phyloP scores from a whole-genome alignment of 2,888 invertebrate genomes.

The Lumbricus terrestris region DNA sequence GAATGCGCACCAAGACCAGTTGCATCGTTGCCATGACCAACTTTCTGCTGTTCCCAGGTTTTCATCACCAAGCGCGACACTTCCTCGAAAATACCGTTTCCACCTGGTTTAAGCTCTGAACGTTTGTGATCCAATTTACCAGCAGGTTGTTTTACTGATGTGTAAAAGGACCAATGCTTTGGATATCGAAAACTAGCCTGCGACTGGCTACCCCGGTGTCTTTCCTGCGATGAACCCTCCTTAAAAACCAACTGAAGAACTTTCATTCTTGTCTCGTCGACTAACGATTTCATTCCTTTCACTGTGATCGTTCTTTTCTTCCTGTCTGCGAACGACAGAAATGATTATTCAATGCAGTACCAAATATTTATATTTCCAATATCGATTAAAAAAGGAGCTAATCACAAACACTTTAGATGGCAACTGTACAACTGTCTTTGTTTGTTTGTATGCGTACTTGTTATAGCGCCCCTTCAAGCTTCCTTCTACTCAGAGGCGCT shows the following conservation, averaged over 20 bases:
- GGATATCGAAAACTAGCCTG: background rate
- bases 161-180: background rate
- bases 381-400: too few relatives aligned
- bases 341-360: background rate
- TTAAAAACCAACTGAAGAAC: background rate
- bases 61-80: conserved; percentile 12
- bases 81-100: background rate
- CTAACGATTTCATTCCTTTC: background rate
- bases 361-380: background rate
- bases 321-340: background rate
- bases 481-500: too few relatives aligned
- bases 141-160: background rate
- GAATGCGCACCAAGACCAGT: background rate
- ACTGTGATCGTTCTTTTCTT: background rate
- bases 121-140: background rate
- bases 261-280: background rate
- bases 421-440: too few relatives aligned
- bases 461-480: too few relatives aligned
- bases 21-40: conserved; percentile 7
- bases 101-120: background rate
- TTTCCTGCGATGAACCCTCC: background rate
- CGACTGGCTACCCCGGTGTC: background rate
- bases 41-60: conserved; percentile 20
- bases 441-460: too few relatives aligned
- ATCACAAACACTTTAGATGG: background rate